Conservation (phyloP, 2,113 vertebrate species). For the Cebidichthys violaceus region DNA sequence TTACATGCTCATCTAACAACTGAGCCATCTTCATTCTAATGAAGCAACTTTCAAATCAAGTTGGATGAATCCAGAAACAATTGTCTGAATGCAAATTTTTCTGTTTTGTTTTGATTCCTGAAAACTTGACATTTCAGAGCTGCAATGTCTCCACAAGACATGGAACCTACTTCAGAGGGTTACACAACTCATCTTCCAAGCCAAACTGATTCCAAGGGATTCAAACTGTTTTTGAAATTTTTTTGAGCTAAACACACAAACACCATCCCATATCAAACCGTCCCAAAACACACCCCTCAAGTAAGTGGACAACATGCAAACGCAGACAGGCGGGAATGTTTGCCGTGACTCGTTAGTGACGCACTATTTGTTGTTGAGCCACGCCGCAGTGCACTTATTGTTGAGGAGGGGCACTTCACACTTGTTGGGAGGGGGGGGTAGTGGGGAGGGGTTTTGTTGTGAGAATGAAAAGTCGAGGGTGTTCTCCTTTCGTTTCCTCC, state of each 20-base stretch:
- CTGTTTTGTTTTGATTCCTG: neutral
- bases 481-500: constrained; percentile 81
- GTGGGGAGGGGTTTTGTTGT: constrained; percentile 52
- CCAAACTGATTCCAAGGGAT: neutral
- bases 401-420: constrained; percentile 58
- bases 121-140: constrained; percentile 26
- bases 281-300: constrained; percentile 16
- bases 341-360: constrained; percentile 75
- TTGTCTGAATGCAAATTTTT: constrained; percentile 16
- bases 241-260: constrained; percentile 7
- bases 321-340: constrained; percentile 67
- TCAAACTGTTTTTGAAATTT: neutral
- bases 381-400: constrained; percentile 58
- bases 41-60: constrained; percentile 36
- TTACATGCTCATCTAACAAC: constrained; percentile 7
- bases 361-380: constrained; percentile 76
- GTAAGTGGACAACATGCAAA: constrained; percentile 33
- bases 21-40: constrained; percentile 17
- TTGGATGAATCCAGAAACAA: constrained; percentile 19
- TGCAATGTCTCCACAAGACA: constrained; percentile 29
- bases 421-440: constrained; percentile 28
- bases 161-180: neutral
- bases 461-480: constrained; percentile 73
- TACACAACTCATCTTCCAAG: neutral
- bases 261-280: constrained; percentile 27